Evolutionary conservation across 2,888 invertebrate genomes (phyloP).

Genomic region (Anorthoa munda): DNA sequence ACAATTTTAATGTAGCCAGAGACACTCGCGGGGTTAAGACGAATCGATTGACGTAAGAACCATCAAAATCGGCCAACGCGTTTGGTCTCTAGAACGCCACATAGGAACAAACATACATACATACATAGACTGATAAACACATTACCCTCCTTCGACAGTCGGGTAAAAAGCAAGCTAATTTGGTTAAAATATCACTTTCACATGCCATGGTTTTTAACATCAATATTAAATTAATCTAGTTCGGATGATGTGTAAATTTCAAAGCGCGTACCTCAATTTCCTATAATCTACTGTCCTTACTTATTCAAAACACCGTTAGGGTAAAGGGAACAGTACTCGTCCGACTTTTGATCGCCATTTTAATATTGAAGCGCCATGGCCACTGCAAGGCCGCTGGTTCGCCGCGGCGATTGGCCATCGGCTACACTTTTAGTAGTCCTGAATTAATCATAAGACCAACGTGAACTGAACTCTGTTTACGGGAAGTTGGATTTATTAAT

Average conservation of each 20-base stretch:
- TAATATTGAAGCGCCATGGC: constrained; percentile 55
- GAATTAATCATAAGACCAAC: constrained; percentile 58
- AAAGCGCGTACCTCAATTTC: not conserved
- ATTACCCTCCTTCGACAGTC: too few species aligned
- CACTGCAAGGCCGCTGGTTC: constrained; percentile 10
- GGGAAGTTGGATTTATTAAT: constrained; percentile 37
- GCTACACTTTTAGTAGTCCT: constrained; percentile 42
- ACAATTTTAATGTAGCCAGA: too few species aligned
- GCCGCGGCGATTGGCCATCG: constrained; percentile 28
- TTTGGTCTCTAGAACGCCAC: too few species aligned
- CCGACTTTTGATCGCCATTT: constrained; percentile 59
- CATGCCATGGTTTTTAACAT: too few species aligned
- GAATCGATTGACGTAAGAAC: too few species aligned
- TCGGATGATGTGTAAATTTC: not conserved
- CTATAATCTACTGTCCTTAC: constrained; percentile 1
- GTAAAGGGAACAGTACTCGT: constrained; percentile 15
- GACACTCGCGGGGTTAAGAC: too few species aligned
- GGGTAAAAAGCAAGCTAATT: too few species aligned
- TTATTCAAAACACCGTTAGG: constrained; percentile 39
- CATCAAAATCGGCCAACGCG: too few species aligned
- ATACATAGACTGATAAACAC: too few species aligned
- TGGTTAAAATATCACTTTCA: too few species aligned
- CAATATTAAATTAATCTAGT: too few species aligned
- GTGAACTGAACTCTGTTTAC: constrained; percentile 42
- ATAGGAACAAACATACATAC: too few species aligned